These are phyloP conservation scores for Callyntrura sp. DNA, from an alignment of 2,888 invertebrate species.

Conservation along the genomic window DNA sequence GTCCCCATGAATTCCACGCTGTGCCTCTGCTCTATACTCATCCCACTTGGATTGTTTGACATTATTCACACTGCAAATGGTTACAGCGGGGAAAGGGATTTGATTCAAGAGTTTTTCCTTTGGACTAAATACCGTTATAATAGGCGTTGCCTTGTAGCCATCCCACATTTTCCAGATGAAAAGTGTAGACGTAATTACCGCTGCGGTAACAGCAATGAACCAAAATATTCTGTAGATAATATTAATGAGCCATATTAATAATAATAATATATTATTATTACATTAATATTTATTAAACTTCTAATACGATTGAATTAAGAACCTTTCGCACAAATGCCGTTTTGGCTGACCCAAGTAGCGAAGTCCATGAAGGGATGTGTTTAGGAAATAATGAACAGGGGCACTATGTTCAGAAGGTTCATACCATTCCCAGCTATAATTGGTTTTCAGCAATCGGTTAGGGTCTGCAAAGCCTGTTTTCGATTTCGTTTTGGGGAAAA, in stretches of 20 bases:
- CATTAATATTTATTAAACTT: too few relatives aligned
- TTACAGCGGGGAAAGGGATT: constrained; percentile 81
- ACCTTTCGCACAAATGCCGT: constrained; percentile 77
- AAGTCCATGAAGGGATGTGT: constrained; percentile 79
- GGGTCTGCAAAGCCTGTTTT: too few relatives aligned
- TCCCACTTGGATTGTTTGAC: constrained; percentile 74
- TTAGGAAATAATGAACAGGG: constrained; percentile 69
- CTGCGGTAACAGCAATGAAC: constrained; percentile 70
- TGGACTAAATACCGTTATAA: constrained; percentile 80
- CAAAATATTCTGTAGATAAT: constrained; percentile 81
- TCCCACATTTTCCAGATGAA: constrained; percentile 76
- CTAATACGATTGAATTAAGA: too few relatives aligned
- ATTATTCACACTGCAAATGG: constrained; percentile 81
- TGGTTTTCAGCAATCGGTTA: too few relatives aligned
- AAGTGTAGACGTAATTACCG: constrained; percentile 35
- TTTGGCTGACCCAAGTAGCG: constrained; percentile 77
- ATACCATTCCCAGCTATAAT: constrained; percentile 63
- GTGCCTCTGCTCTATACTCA: too few relatives aligned
- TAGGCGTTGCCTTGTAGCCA: constrained; percentile 74
- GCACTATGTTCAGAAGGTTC: constrained; percentile 36
- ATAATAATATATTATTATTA: too few relatives aligned
- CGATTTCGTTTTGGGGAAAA: too few relatives aligned
- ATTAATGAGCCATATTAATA: background rate
- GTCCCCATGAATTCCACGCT: background rate
- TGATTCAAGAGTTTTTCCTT: constrained; percentile 68